phyloP scores from a whole-genome alignment of 2,888 invertebrate species.

The Rhagonycha lutea region DNA sequence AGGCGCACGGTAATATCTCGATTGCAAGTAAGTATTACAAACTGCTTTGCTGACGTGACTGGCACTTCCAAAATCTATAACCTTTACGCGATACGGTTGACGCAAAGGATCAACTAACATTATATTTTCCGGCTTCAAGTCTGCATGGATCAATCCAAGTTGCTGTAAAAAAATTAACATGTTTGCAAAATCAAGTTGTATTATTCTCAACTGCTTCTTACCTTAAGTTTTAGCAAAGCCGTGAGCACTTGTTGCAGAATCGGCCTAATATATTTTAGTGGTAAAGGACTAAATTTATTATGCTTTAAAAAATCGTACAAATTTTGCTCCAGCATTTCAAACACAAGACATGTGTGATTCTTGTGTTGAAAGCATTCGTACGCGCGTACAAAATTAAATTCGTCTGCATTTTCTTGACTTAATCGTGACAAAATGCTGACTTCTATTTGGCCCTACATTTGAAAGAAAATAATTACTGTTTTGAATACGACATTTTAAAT shows the following conservation, averaged over 20 bases:
- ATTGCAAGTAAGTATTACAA: conserved; percentile 99
- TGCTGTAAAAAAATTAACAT: conserved; percentile 65
- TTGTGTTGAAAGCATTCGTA: conserved; percentile 99
- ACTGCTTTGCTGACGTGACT: conserved; percentile 99
- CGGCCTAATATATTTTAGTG: conserved; percentile 97
- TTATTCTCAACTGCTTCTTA: conserved; percentile 46
- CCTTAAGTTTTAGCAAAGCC: conserved; percentile 87
- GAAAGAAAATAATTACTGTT: neutral
- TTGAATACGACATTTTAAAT: conserved; percentile 8
- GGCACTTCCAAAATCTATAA: conserved; percentile 99
- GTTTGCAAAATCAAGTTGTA: neutral
- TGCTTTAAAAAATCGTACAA: conserved; percentile 99
- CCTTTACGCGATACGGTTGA: conserved; percentile 98
- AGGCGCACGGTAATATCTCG: conserved; percentile 96
- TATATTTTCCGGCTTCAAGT: conserved; percentile 99
- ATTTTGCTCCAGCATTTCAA: conserved; percentile 99
- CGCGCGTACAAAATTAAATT: conserved; percentile 99
- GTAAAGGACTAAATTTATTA: conserved; percentile 98
- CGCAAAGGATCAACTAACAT: conserved; percentile 99
- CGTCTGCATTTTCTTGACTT: conserved; percentile 97
- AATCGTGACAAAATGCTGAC: conserved; percentile 91
- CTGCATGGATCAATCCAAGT: conserved; percentile 98
- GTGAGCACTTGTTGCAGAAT: conserved; percentile 96
- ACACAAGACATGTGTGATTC: conserved; percentile 98
- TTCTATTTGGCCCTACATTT: conserved; percentile 89